Evolutionary conservation across 2,888 invertebrate genomes (phyloP), one percentile per base, ranked within the genome.

Genomic region (Pristionchus exspectatus): DNA sequence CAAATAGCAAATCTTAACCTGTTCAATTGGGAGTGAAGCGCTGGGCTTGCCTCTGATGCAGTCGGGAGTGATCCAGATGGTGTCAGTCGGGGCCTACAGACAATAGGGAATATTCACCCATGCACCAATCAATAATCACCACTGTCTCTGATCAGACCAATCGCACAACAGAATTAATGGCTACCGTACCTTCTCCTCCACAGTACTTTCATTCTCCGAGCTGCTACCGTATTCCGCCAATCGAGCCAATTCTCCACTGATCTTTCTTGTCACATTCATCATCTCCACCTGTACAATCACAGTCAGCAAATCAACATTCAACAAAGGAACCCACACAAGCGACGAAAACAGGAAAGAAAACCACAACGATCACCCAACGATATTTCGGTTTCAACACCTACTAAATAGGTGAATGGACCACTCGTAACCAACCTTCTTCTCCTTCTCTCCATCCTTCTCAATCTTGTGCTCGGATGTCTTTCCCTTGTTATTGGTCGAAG

Each of bases 31-130:
- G 2, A 24, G 18, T 18, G 50, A 5, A 27, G 24, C 50, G 50
- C 14, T 44, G 16, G 50, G 5, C 16, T 14, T 50, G 7, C 81
- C 81, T n/a, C 81, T 24, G 27, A 81, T 81, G 54, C 18, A 14
- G n/a, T 81, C 50, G n/a, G n/a, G 50, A 2, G 81, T 81, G 50
- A 81, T n/a, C 81, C 81, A 81, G n/a, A 27, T 18, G 50, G 18
- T 38, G 21, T 24, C 24, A 5, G n/a, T 44, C 12, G 74, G 7
- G 9, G n/a, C 50, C 81, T 81, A 44, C 81, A 74, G 74, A 38
- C 27, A 81, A 54, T 24, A 54, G 81, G 81, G 27, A 21, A 77
- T 24, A 44, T 38, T 44, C 81, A 81, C 81, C 66, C 44, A 50
- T 38, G 63, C 74, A 74, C 74, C 69, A 38, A 27, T 24, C 12